phyloP scores from a whole-genome alignment of 2,797 vertebrate genomes.

The Mus caroli region DNA sequence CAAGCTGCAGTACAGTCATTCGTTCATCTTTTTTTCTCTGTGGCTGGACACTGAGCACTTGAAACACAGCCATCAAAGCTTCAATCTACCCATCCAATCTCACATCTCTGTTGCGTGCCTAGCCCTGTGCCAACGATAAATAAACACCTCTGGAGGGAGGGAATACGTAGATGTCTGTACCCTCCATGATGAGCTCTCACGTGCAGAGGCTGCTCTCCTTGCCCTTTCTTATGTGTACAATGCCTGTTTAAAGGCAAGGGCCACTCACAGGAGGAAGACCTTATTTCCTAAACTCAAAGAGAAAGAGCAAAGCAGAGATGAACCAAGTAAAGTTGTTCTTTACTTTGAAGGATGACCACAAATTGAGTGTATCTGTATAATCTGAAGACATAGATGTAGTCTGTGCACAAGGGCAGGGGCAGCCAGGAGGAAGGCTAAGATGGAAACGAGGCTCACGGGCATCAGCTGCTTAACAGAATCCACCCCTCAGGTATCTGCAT shows the following conservation, averaged over 20 bases:
- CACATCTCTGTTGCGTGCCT: background rate
- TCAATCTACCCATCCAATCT: background rate
- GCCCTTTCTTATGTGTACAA: background rate
- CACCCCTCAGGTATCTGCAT: fast-evolving
- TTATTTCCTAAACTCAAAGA: background rate
- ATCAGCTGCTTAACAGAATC: background rate
- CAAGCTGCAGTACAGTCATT: background rate
- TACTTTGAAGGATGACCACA: background rate
- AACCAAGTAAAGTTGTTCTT: background rate
- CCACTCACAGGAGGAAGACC: background rate
- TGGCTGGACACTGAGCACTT: constrained; percentile 5
- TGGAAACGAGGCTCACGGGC: background rate
- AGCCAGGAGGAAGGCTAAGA: too few species aligned
- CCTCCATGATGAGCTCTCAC: background rate
- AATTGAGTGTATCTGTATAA: background rate
- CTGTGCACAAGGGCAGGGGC: background rate
- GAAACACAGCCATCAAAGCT: constrained; percentile 24
- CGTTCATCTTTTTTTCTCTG: background rate
- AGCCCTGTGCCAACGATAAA: background rate
- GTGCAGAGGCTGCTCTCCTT: background rate
- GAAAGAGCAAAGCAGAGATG: background rate
- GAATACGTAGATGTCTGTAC: background rate
- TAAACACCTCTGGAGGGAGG: background rate
- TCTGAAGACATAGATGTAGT: background rate
- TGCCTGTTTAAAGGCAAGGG: background rate